Percentiles rank a stretch among this genome's conserved stretches.
phyloP scores from a whole-genome alignment of 1,140 invertebrate species.

The Diuraphis noxia region DNA sequence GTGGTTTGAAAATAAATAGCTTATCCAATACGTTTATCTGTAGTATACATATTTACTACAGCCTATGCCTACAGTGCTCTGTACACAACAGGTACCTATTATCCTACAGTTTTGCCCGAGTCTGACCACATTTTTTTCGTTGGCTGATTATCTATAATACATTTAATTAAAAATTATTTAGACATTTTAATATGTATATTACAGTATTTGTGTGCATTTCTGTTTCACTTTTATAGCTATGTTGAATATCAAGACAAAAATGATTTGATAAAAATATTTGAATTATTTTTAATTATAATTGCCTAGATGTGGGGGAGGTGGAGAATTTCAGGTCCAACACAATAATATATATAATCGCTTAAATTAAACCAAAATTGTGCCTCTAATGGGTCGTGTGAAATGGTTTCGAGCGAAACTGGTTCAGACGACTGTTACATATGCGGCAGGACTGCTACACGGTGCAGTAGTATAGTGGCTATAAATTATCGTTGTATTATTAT shows the following conservation, averaged over 20 bases:
- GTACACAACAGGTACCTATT: too few species aligned
- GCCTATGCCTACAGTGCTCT: too few species aligned
- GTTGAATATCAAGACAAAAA: not conserved
- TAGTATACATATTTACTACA: too few species aligned
- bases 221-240: not conserved
- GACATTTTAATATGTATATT: too few species aligned
- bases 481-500: not conserved
- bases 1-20: too few species aligned
- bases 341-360: not conserved
- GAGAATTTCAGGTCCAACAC: not conserved
- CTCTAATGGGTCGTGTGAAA: not conserved
- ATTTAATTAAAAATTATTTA: too few species aligned
- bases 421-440: not conserved
- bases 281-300: not conserved
- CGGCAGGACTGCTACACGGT: not conserved
- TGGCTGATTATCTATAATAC: too few species aligned
- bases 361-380: not conserved
- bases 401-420: not conserved
- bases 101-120: too few species aligned
- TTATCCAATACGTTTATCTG: too few species aligned
- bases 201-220: not conserved
- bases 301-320: not conserved
- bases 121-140: too few species aligned
- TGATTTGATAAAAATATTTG: not conserved
- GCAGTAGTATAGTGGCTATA: not conserved